These are phyloP conservation scores for Macrocentrus cingulum DNA, from an alignment of 1,140 invertebrate species.

Conservation along the genomic window DNA sequence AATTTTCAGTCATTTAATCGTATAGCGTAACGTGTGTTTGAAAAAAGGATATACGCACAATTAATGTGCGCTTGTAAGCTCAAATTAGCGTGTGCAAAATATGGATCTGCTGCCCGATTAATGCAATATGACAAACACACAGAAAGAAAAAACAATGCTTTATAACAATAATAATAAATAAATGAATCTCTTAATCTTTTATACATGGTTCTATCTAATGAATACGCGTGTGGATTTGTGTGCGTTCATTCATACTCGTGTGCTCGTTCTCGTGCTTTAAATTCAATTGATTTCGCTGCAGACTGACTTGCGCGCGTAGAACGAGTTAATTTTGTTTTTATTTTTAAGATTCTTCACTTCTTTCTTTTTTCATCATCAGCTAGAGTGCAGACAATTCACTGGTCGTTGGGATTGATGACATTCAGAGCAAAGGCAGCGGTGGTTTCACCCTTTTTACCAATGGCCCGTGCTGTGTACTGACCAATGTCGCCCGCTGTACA, in stretches of 20 bases:
- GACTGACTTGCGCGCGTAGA: background rate
- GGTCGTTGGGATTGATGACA: slow-evolving; percentile 61
- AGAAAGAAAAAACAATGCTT: slow-evolving; percentile 39
- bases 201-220: slow-evolving; percentile 32
- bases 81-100: slow-evolving; percentile 34
- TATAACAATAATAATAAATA: slow-evolving; percentile 28
- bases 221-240: slow-evolving; percentile 14
- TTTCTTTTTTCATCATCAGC: background rate
- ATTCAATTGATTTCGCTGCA: background rate
- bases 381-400: slow-evolving; percentile 25
- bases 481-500: slow-evolving; percentile 81
- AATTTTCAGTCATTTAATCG: background rate
- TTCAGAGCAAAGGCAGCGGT: slow-evolving; percentile 85
- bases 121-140: slow-evolving; percentile 47
- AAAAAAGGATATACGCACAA: background rate
- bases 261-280: background rate
- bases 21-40: too few relatives aligned
- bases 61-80: slow-evolving; percentile 19
- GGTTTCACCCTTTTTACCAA: slow-evolving; percentile 80
- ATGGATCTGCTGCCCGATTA: slow-evolving; percentile 28
- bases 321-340: background rate
- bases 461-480: slow-evolving; percentile 86
- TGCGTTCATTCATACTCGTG: background rate
- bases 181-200: slow-evolving; percentile 32
- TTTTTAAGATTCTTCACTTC: background rate